Evolutionary conservation across 2,797 vertebrate species (phyloP), one percentile per base, ranked within the genome.

Genomic region (Merluccius polli): DNA sequence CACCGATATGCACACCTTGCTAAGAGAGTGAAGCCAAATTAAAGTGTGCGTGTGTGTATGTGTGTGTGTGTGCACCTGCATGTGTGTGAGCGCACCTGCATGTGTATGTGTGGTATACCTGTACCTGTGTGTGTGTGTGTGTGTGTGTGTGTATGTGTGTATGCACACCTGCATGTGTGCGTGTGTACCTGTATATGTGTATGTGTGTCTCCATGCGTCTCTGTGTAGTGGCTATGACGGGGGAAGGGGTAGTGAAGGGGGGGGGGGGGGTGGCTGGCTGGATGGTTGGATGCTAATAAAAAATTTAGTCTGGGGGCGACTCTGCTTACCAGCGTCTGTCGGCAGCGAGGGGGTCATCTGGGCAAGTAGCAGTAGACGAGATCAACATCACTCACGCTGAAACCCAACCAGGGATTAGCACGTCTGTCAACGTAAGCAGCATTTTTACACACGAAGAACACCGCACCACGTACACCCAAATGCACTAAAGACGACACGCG

Each of bases 241-340:
- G 52, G 52, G n/a, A 10, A 27, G 52, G n/a, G 52, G 52, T 63
- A 27, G 52, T 63, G 52, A 18, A 6, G 41, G 70, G 59, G 65
- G 75, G 90, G 91, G 93, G 92, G 89, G 93, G 93, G 92, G 89
- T 89, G 81, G 83, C 74, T 87, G 79, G 85, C 81, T 79, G 90
- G 74, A 41, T 38, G 76, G 81, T 78, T 87, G 92, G 87, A 90
- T 83, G 86, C 93, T 96, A 94, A 96, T 98, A 95, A 98, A 99
- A 98, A 94, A 98, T 98, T 98, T 95, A 93, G 82, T 81, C 89
- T 90, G 79, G 72, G 79, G 89, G 90, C 87, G 94, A 95, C 95
- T 98, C 95, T 88, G 89, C 93, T 98, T 98, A 96, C 97, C 78
- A 82, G 78, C 0, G 89, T 92, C 92, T 92, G 90, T 93, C 92